Evolutionary conservation across 2,888 invertebrate genomes (phyloP), one percentile per base, ranked within the genome.

Genomic region (Perizoma affinitatum): DNA sequence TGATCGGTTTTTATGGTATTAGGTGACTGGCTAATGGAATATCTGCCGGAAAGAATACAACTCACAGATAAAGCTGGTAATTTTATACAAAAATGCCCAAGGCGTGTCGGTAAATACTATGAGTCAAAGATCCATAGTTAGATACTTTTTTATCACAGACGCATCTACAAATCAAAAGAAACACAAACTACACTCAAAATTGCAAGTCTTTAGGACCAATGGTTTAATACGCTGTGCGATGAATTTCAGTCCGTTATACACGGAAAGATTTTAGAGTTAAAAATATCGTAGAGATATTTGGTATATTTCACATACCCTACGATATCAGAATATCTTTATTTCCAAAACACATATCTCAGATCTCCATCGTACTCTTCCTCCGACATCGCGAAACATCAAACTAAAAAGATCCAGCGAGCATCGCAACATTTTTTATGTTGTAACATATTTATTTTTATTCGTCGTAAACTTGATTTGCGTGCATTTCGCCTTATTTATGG

Each of bases 391-490:
- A 46, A 63, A 63, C 63, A 63, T 58, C 58, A 58, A 54, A 51
- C 58, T 54, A 63, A 55, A 58, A 63, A 48, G 41, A 58, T 43
- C 48, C 50, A n/a, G n/a, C 45, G 22, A 55, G 45, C 36, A 33
- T 49, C 43, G 58, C 58, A 51, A 52, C 55, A 41, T 58, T 58
- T 62, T n/a, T 63, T 58, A 58, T 52, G 58, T 56, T 58, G 42
- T 45, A 62, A 58, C 63, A 58, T 69, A 69, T 67, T 63, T 65
- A 60, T 65, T 67, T 69, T 67, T 69, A 69, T 67, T 61, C 43
- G 65, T 65, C 62, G 69, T 60, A 58, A 72, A 67, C 63, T 62
- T 66, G 69, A 67, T 66, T 69, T 68, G 66, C 62, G 54, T 59
- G 40, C n/a, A 61, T 57, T 54, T 50, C 69, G 67, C 66, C 58